These are phyloP conservation scores for Osmerus eperlanus DNA, from an alignment of 2,113 vertebrate species.

Conservation along the genomic window DNA sequence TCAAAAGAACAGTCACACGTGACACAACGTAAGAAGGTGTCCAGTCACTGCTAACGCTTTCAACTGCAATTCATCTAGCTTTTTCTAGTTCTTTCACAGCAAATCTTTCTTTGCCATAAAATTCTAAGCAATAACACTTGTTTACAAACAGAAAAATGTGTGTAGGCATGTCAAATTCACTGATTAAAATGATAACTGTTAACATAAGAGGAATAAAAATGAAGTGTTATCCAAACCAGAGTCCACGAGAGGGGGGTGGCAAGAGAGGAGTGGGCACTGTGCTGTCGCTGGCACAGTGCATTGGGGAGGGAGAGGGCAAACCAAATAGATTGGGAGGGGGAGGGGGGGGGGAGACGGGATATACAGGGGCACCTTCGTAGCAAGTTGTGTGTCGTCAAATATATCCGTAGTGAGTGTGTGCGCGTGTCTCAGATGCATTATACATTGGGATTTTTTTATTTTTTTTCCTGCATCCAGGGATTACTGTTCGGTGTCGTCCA, in stretches of 20 bases:
- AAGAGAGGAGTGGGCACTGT: conserved; percentile 78
- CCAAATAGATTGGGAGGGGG: conserved; percentile 35
- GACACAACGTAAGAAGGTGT: conserved; percentile 99
- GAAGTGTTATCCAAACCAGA: conserved; percentile 73
- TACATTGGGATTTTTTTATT: background rate
- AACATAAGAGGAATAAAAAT: conserved; percentile 60
- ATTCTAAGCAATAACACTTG: conserved; percentile 45
- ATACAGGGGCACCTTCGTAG: conserved; percentile 64
- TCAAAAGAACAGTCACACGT: conserved; percentile 99
- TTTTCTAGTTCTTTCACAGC: conserved; percentile 61
- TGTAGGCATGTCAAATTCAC: conserved; percentile 72
- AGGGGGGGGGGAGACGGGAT: conserved; percentile 52
- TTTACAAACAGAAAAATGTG: conserved; percentile 68
- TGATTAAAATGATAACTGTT: conserved; percentile 60
- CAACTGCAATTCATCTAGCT: conserved; percentile 68
- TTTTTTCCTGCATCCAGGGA: background rate
- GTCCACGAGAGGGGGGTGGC: conserved; percentile 78
- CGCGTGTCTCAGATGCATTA: background rate
- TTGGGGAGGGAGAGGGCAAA: conserved; percentile 56
- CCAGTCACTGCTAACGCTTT: conserved; percentile 84
- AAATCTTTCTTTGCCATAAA: conserved; percentile 64
- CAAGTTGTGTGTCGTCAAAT: conserved; percentile 48
- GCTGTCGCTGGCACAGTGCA: conserved; percentile 82
- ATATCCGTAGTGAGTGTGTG: background rate
- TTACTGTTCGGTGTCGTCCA: background rate